phyloP scores from a whole-genome alignment of 1,140 invertebrate species.

The Caenorhabditis briggsae region DNA sequence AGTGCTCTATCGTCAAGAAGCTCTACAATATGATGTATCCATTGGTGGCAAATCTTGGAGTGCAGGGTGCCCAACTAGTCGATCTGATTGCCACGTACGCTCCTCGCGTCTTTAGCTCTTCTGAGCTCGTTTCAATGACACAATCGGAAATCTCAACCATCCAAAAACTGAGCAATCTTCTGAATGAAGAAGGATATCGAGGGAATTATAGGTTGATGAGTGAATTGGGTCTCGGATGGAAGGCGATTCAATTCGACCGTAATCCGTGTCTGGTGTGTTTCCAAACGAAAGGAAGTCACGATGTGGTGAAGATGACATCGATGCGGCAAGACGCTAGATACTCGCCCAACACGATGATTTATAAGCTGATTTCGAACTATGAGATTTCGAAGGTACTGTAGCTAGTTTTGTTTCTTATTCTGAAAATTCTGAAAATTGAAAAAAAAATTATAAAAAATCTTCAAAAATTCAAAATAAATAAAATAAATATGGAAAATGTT shows the following conservation, averaged over 20 bases:
- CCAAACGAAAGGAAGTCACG: slow-evolving; percentile 30
- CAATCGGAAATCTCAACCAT: slow-evolving; percentile 35
- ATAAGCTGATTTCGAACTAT: slow-evolving; percentile 93
- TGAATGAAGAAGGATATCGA: slow-evolving; percentile 75
- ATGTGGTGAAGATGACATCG: slow-evolving; percentile 86
- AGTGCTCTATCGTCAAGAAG: slow-evolving; percentile 63
- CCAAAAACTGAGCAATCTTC: slow-evolving; percentile 80
- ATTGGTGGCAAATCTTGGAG: slow-evolving; percentile 88
- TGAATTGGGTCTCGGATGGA: slow-evolving; percentile 76
- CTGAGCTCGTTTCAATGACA: slow-evolving; percentile 29
- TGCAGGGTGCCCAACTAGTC: slow-evolving; percentile 94
- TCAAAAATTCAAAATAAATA: too few relatives aligned
- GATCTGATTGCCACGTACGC: slow-evolving; percentile 94
- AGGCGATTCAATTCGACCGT: slow-evolving; percentile 76
- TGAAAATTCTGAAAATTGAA: too few relatives aligned
- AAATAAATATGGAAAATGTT: too few relatives aligned
- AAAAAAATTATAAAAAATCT: too few relatives aligned
- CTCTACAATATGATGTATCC: slow-evolving; percentile 89
- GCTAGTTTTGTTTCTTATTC: too few relatives aligned
- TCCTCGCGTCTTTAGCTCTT: slow-evolving; percentile 78
- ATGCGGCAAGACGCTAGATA: slow-evolving; percentile 97
- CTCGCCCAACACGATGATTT: slow-evolving; percentile 96
- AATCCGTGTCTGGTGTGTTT: slow-evolving; percentile 79
- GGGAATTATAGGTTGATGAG: slow-evolving; percentile 66
- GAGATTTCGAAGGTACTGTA: slow-evolving; percentile 86